Base-by-base conservation (phyloP, 2,797 vertebrate species). In the Sciurus vulgaris region DNA sequence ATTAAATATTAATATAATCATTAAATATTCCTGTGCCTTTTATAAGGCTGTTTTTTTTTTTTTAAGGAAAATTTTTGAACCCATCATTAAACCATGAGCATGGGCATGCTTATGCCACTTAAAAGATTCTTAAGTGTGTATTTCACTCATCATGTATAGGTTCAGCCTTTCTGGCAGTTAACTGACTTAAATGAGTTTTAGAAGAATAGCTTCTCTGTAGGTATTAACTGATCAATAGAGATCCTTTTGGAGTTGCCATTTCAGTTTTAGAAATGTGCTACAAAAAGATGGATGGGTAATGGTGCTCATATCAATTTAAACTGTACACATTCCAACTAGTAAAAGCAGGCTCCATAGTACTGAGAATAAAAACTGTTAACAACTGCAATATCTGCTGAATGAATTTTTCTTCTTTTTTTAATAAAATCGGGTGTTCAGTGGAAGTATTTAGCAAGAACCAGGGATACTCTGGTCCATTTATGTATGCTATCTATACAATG, bases 371-470 rank as follows among this genome's bases (percentile, higher is more conserved):
- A 76, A 54, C 24, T n/a, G 47, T 72, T 72, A 88, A 54, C 83
- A 65, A 14, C 63, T 67, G 38, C 72, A 63, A 38, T 77, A 63
- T 54, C 84, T 78, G 4, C 63, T 73, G n/a, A 49, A 26, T 67
- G 24, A 61, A 59, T 54, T 85, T 70, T 86, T 91, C 33, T 49
- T 82, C 22, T 83, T 82, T 47, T 87, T 92, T 93, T 73, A 73
- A 77, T 22, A 77, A 73, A 69, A 77, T 35, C 76, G 78, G 24
- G 17, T 35, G 3, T 56, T 84, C 49, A 22, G 11, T 35, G 77
- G 77, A 61, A 74, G 74, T 72, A 77, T 90, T 92, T 59, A 87
- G 20, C 54, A 82, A 82, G 69, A 94, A 69, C 44, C 69, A 83
- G 26, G 47, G n/a, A 84, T n/a, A 61, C 59, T 87, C 74, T 93